Evolutionary conservation across 2,113 vertebrate species (phyloP).

Genomic region (Gavialis gangeticus): DNA sequence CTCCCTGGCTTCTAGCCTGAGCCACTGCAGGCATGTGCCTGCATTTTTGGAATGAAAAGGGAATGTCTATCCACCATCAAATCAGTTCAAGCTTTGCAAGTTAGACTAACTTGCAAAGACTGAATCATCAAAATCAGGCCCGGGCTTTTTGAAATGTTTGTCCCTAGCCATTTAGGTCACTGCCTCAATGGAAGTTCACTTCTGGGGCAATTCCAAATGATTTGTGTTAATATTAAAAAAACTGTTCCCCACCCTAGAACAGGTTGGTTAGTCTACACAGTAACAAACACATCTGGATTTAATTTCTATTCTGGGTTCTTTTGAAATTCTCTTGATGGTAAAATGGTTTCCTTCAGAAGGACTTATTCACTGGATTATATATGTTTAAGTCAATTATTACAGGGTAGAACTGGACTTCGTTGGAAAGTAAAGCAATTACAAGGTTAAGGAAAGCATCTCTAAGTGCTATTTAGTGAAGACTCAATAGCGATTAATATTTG

Average conservation of each 20-base stretch:
- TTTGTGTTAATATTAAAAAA: not conserved
- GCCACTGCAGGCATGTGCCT: too few relatives aligned
- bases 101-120: too few relatives aligned
- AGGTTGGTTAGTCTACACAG: not conserved
- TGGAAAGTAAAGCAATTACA: conserved; percentile 31
- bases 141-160: too few relatives aligned
- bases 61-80: too few relatives aligned
- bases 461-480: conserved; percentile 44
- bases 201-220: not conserved
- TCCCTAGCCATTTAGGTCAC: not conserved
- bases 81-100: too few relatives aligned
- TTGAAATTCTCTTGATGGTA: conserved; percentile 4
- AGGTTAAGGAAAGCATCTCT: conserved; percentile 55
- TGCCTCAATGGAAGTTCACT: not conserved
- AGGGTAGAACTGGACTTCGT: conserved; percentile 37
- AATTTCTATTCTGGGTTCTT: conserved; percentile 1
- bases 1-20: too few relatives aligned
- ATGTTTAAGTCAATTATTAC: not conserved
- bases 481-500: conserved; percentile 14
- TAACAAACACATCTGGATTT: not conserved
- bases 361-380: not conserved
- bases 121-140: too few relatives aligned
- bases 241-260: conserved; percentile 11
- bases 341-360: conserved; percentile 47
- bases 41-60: too few relatives aligned